A percentile compares a stretch with the other conserved stretches of the same genome.
Evolutionary conservation across 2,797 vertebrate species (phyloP).

Genomic region (Vultur gryphus): DNA sequence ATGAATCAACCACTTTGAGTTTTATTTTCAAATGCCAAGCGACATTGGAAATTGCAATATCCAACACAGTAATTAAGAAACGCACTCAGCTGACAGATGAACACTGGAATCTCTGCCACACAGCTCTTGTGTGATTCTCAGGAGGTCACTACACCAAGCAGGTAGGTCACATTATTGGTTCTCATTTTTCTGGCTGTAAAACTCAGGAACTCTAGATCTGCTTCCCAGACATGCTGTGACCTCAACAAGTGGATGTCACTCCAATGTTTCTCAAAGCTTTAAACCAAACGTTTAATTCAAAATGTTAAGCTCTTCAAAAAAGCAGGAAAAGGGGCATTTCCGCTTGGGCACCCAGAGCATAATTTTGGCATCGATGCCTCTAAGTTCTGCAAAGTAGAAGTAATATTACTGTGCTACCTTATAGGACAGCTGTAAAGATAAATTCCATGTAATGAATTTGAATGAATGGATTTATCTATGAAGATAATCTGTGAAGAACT

Average conservation of each 20-base stretch:
- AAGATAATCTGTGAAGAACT: background rate
- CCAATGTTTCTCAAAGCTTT: background rate
- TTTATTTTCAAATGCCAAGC: background rate
- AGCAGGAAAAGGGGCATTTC: background rate
- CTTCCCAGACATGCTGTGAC: background rate
- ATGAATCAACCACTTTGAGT: background rate
- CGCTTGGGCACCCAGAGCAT: background rate
- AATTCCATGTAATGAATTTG: background rate
- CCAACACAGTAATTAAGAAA: background rate
- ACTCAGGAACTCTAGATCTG: background rate
- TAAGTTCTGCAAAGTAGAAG: background rate
- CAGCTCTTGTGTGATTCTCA: background rate
- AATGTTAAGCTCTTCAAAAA: accelerated
- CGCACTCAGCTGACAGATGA: background rate
- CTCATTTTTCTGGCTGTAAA: background rate
- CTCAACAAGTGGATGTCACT: background rate
- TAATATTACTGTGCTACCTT: background rate
- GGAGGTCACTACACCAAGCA: background rate
- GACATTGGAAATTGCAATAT: background rate
- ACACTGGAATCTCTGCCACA: background rate
- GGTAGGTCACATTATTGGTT: background rate
- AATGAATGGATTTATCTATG: background rate
- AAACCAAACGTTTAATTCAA: background rate
- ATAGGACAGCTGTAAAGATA: background rate
- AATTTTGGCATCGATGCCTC: background rate